Evolutionary conservation across 1,140 invertebrate species (phyloP).

Genomic region (Trachymyrmex septentrionalis): DNA sequence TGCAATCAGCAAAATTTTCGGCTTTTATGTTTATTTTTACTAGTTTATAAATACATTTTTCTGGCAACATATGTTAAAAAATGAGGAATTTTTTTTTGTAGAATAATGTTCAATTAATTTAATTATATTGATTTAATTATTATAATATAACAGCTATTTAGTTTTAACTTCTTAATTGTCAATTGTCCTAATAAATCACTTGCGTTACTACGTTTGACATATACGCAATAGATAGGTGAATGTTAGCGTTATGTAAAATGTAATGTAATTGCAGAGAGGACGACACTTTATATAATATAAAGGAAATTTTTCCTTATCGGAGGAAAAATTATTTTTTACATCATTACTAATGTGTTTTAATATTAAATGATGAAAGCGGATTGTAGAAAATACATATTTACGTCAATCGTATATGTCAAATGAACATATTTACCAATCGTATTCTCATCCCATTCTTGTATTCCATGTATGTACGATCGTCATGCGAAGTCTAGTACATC

Average conservation of each 20-base stretch:
- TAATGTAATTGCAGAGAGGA: neutral
- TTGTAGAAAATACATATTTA: neutral
- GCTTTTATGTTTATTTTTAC: neutral
- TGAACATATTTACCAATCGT: slow-evolving; percentile 10
- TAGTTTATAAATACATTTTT: neutral
- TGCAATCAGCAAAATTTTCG: neutral
- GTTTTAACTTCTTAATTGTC: neutral
- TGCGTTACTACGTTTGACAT: neutral
- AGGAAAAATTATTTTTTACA: neutral
- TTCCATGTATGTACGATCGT: neutral
- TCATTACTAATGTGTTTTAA: neutral
- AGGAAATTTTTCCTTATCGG: neutral
- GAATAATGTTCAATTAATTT: neutral
- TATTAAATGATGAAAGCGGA: slow-evolving; percentile 6
- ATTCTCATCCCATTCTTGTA: neutral
- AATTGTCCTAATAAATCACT: neutral
- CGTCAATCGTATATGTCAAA: neutral
- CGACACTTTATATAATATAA: neutral
- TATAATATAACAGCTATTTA: neutral
- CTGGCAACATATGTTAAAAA: neutral
- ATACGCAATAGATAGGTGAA: neutral
- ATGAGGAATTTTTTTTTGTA: neutral
- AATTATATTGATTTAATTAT: neutral
- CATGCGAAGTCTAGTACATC: neutral
- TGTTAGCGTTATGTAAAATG: neutral